These are phyloP conservation scores for Cephus runcator DNA, from an alignment of 2,888 invertebrate species.

Conservation along the genomic window DNA sequence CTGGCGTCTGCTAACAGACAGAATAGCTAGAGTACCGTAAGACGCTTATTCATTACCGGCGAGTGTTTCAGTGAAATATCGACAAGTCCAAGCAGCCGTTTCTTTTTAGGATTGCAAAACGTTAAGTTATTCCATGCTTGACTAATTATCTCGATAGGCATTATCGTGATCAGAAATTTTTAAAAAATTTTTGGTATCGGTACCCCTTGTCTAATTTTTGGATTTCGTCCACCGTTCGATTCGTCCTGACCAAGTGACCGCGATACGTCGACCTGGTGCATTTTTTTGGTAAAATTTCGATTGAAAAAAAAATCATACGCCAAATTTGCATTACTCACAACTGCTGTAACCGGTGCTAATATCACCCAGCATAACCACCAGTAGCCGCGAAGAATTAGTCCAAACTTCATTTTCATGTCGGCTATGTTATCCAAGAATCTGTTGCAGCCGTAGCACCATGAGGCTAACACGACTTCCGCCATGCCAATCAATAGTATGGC, in stretches of 20 bases:
- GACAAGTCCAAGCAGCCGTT: background rate
- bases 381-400: slow-evolving; percentile 70
- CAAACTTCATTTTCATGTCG: slow-evolving; percentile 75
- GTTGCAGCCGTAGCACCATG: slow-evolving; percentile 78
- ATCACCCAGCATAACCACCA: slow-evolving; percentile 82
- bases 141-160: background rate
- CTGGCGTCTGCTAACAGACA: background rate
- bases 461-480: slow-evolving; percentile 74
- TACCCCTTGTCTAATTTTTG: background rate
- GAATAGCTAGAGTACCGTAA: background rate
- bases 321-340: slow-evolving; percentile 70
- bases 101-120: background rate
- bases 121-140: background rate
- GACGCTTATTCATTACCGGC: background rate
- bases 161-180: background rate
- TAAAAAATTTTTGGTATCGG: background rate
- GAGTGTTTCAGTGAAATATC: background rate
- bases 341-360: slow-evolving; percentile 75
- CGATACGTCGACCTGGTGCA: no score
- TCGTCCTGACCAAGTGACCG: no score
- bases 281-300: no score
- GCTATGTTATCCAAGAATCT: slow-evolving; percentile 70
- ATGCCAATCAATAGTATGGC: slow-evolving; percentile 78
- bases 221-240: background rate
- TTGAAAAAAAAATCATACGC: no score